Percentiles rank a stretch among this genome's conserved stretches.
phyloP scores from a whole-genome alignment of 2,113 vertebrate species.

The Malaclemys terrapin region DNA sequence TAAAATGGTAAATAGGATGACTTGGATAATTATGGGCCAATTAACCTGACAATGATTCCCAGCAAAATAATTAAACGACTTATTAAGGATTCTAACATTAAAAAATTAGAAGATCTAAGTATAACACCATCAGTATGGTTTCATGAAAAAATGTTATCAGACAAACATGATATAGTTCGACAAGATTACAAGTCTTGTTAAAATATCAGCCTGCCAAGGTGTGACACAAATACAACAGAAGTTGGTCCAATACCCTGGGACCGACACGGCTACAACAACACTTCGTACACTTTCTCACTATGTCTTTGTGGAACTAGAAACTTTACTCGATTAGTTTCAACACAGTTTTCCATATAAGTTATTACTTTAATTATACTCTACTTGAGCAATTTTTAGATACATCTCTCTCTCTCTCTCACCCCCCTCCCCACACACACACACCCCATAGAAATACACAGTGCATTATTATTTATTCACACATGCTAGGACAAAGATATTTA shows the following conservation, averaged over 20 bases:
- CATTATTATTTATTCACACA: slow-evolving; percentile 22
- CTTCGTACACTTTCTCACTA: background rate
- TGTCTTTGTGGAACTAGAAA: rapidly evolving
- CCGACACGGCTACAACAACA: background rate
- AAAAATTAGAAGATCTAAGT: background rate
- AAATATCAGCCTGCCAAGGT: background rate
- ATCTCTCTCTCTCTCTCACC: background rate
- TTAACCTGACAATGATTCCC: too few relatives aligned
- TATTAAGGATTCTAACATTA: background rate
- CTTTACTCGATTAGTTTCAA: background rate
- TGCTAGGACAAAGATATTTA: background rate
- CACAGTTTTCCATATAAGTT: slow-evolving; percentile 17
- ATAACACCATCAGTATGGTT: background rate
- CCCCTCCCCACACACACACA: background rate
- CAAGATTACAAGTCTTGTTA: background rate
- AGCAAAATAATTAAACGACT: too few relatives aligned
- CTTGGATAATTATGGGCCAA: too few relatives aligned
- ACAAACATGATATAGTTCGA: background rate
- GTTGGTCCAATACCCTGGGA: background rate
- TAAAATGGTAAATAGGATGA: too few relatives aligned
- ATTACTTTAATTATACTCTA: slow-evolving; percentile 34
- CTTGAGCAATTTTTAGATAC: slow-evolving; percentile 44
- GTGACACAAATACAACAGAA: background rate
- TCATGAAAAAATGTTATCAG: background rate
- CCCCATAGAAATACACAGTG: background rate